Conservation (phyloP, 2,113 vertebrate species). For the Pachycephala philippinensis region DNA sequence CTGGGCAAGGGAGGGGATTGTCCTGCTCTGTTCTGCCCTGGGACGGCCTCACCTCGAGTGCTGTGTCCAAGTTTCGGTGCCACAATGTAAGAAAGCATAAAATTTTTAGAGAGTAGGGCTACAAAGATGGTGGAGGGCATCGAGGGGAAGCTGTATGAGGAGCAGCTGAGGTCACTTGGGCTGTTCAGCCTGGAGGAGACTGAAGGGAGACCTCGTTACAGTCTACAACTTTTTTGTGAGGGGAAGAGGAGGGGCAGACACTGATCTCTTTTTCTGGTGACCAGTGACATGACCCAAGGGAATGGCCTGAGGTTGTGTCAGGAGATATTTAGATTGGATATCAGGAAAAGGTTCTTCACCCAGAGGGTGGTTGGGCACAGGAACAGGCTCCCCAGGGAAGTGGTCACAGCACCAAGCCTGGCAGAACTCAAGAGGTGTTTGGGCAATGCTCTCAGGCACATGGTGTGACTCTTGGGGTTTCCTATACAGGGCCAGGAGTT, state of each 20-base stretch:
- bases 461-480: not conserved
- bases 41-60: rapidly evolving
- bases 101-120: not conserved
- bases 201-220: rapidly evolving
- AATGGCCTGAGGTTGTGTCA: not conserved
- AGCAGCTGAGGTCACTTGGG: not conserved
- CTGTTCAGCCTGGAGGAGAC: not conserved
- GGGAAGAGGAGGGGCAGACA: not conserved
- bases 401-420: not conserved
- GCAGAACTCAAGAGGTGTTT: not conserved
- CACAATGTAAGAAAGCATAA: not conserved
- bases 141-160: rapidly evolving
- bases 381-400: not conserved
- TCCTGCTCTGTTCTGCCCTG: not conserved
- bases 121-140: not conserved
- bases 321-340: not conserved
- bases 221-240: not conserved
- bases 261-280: not conserved
- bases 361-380: not conserved
- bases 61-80: not conserved
- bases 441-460: not conserved
- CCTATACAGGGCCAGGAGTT: not conserved
- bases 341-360: not conserved
- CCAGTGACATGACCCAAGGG: not conserved
- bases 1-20: rapidly evolving